phyloP scores from a whole-genome alignment of 2,888 invertebrate genomes.

The Drosophila kokeensis region DNA sequence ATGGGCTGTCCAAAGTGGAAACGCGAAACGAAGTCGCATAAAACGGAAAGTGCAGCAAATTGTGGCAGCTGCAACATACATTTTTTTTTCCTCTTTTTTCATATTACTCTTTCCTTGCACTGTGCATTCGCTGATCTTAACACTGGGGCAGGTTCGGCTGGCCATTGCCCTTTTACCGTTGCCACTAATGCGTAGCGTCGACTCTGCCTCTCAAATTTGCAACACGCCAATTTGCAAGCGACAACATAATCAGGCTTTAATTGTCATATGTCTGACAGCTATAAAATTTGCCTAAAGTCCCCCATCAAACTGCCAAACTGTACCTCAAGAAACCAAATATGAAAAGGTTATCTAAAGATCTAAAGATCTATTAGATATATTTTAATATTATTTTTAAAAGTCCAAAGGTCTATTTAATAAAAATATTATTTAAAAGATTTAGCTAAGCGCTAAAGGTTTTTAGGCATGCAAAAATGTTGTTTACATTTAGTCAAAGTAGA shows the following conservation, averaged over 20 bases:
- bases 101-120: conserved; percentile 17
- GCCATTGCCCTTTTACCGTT: conserved; percentile 78
- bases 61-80: conserved; percentile 78
- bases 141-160: conserved; percentile 51
- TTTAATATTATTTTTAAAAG: not conserved
- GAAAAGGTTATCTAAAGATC: not conserved
- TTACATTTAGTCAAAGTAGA: conserved; percentile 1
- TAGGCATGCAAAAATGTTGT: not conserved
- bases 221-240: conserved; percentile 74
- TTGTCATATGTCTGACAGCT: conserved; percentile 53
- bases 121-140: conserved; percentile 41
- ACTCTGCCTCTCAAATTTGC: conserved; percentile 42
- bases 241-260: conserved; percentile 78
- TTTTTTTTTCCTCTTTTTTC: conserved; percentile 28
- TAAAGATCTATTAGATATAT: not conserved
- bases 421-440: not conserved
- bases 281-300: too few species aligned
- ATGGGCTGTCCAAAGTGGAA: conserved; percentile 38
- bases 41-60: conserved; percentile 82
- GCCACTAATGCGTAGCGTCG: not conserved
- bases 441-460: not conserved
- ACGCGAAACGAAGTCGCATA: conserved; percentile 70
- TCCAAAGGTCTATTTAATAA: not conserved
- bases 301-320: not conserved
- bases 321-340: too few species aligned